These are phyloP conservation scores for Murina feae DNA, from an alignment of 2,113 vertebrate species.

Conservation along the genomic window DNA sequence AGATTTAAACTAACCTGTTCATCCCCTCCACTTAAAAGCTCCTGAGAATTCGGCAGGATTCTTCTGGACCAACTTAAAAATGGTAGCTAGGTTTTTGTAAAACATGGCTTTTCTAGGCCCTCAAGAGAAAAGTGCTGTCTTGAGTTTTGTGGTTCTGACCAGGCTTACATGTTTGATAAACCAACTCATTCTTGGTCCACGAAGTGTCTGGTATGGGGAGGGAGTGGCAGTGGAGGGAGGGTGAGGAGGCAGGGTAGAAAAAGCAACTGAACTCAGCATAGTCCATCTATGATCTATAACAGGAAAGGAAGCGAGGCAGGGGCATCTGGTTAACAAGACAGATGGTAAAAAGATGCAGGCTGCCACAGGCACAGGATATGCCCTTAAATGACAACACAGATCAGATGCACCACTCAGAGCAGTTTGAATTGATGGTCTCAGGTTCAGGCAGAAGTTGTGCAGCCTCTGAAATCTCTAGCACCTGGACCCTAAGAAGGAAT, in stretches of 20 bases:
- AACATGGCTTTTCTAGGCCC: conserved; percentile 40
- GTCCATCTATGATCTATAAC: conserved; percentile 56
- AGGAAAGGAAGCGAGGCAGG: conserved; percentile 31
- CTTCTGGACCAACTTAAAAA: not conserved
- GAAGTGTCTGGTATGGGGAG: not conserved
- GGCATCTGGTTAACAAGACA: not conserved
- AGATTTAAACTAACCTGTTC: not conserved
- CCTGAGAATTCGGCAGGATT: conserved; percentile 1
- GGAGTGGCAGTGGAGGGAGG: not conserved
- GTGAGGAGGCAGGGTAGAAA: not conserved
- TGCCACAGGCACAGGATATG: not conserved
- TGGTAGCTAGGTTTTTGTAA: conserved; percentile 46
- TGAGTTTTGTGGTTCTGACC: conserved; percentile 16
- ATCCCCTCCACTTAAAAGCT: not conserved
- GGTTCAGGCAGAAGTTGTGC: conserved; percentile 17
- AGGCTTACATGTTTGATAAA: conserved; percentile 4
- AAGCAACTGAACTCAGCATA: not conserved
- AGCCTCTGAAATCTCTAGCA: conserved; percentile 34
- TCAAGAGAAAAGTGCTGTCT: not conserved
- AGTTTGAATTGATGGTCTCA: not conserved
- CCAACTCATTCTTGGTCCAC: conserved; percentile 45
- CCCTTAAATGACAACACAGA: not conserved
- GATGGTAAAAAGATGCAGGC: not conserved
- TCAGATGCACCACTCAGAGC: not conserved
- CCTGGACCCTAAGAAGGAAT: not conserved